phyloP scores from a whole-genome alignment of 2,113 vertebrate species.

The Xenopus borealis region DNA sequence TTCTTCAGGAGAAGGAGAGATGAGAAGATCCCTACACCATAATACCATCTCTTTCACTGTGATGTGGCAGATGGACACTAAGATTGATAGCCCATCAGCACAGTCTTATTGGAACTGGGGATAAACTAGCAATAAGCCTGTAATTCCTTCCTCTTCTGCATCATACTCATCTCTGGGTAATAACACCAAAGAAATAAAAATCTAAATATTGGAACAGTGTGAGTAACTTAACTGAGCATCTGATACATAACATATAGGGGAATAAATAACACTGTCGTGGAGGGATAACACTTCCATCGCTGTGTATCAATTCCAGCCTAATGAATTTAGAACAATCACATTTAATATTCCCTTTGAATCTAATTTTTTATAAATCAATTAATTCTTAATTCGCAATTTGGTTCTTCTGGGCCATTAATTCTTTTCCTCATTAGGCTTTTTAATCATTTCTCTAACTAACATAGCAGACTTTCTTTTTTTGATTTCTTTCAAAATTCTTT shows the following conservation, averaged over 20 bases:
- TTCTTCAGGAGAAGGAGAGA: neutral
- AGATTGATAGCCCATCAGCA: neutral
- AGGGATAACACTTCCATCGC: constrained; percentile 36
- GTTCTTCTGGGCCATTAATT: constrained; percentile 59
- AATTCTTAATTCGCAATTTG: constrained; percentile 63
- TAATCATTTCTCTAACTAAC: constrained; percentile 54
- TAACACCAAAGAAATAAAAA: too few relatives aligned
- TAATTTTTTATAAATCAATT: constrained; percentile 61
- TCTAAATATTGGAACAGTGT: neutral
- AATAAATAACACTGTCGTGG: constrained; percentile 19
- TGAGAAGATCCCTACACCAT: neutral
- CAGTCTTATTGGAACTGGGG: neutral
- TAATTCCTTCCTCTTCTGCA: neutral
- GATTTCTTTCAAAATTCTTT: neutral
- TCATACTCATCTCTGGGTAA: neutral
- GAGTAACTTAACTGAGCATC: neutral
- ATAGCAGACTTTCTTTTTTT: constrained; percentile 27
- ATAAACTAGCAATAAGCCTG: neutral
- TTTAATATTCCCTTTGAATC: constrained; percentile 64
- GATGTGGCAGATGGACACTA: neutral
- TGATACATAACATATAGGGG: constrained; percentile 3
- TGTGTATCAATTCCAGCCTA: constrained; percentile 55
- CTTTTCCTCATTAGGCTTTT: constrained; percentile 60
- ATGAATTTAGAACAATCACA: constrained; percentile 56
- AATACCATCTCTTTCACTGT: neutral